Conservation (phyloP, 92 coral and sea anemone genomes). For the Micromussa lordhowensis region DNA sequence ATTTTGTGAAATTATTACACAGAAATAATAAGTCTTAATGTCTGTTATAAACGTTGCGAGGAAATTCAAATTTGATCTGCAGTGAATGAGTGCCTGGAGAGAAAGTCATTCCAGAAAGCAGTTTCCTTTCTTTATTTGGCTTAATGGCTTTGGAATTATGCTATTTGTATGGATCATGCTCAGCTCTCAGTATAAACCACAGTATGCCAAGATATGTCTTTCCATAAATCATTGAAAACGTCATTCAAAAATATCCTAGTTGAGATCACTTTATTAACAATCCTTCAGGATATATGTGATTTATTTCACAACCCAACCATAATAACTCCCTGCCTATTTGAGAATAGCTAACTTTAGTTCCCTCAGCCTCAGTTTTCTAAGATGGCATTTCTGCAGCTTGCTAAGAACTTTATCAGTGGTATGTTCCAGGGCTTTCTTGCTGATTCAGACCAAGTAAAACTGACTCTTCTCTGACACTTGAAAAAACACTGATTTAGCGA, state of each 20-base stretch:
- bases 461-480: neutral
- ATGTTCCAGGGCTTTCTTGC: neutral
- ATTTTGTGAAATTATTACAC: neutral
- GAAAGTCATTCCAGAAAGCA: neutral
- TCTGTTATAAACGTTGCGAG: neutral
- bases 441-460: neutral
- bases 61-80: neutral
- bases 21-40: neutral
- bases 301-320: slow-evolving; percentile 2
- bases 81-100: neutral
- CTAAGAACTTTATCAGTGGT: neutral
- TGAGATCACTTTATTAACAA: neutral
- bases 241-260: neutral
- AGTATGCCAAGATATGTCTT: neutral
- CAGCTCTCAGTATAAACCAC: neutral
- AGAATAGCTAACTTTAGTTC: neutral
- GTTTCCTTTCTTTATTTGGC: neutral
- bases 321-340: neutral
- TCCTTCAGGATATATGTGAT: neutral
- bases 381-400: neutral
- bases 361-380: neutral
- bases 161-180: neutral
- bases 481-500: neutral
- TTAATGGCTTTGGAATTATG: neutral
- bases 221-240: slow-evolving; percentile 3